Base-by-base conservation (phyloP, 2,113 vertebrate species). In the Fulmarus glacialis region DNA sequence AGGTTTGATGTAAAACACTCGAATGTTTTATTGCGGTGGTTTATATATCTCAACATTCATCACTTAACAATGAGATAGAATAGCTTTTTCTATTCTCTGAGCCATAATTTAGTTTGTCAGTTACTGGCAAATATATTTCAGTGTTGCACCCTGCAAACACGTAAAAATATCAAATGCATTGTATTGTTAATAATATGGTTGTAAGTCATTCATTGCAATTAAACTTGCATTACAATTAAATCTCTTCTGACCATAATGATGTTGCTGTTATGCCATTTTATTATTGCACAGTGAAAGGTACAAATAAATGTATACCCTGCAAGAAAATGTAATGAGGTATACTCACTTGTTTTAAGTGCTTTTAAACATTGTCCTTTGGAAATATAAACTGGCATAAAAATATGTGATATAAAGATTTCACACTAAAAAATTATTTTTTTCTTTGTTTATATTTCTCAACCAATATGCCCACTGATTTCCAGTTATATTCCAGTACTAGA, bases 261-360 rank as follows among this genome's bases (percentile, higher is more conserved):
- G 72, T 82, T 91, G 86, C 48, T 83, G 48, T 80, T 87, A 84
- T 77, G 75, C 88, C 68, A 48, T 89, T 88, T 92, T 67, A 78
- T 96, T 94, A 85, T 27, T 90, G 71, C 88, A 92, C 67, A 79
- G 70, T 70, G 86, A 83, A 95, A 96, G 96, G 82, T 90, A 48
- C 72, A 93, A 95, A 93, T 93, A 97, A 96, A 94, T 74, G 70
- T 71, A 92, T 52, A 89, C 62, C 55, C 64, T 27, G 27, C 71
- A 87, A 74, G 71, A 92, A 91, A 95, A 91, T 56, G 68, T 91
- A 84, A 88, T 53, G 29, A 78, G 48, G 26, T 52, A 63, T 93
- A 89, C 77, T 97, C 92, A 87, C 89, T 97, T 95, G 53, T 59
- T 96, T 81, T 79, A 96, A 97, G 78, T 90, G 79, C 84, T 97